Percentiles rank a stretch among this genome's conserved stretches.
These are phyloP conservation scores for Plutomurus gul DNA, from an alignment of 1,140 invertebrate genomes.

Conservation along the genomic window DNA sequence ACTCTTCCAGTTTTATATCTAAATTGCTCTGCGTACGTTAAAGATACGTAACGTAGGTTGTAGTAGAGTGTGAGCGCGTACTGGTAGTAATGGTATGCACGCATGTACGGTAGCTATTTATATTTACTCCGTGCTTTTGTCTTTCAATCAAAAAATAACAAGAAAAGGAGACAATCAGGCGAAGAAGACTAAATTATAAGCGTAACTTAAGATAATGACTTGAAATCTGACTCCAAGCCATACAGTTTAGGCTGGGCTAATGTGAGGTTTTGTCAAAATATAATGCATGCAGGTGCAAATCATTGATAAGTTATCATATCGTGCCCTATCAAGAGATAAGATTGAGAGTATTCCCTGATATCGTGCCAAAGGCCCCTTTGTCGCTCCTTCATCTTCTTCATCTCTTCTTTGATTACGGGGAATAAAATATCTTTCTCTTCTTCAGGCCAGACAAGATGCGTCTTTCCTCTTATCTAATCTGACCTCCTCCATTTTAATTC, in stretches of 20 bases:
- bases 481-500: neutral
- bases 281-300: constrained; percentile 16
- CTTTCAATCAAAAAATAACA: too few species aligned
- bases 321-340: constrained; percentile 23
- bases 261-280: neutral
- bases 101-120: too few species aligned
- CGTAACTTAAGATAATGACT: constrained; percentile 1
- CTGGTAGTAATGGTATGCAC: too few species aligned
- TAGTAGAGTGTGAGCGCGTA: too few species aligned
- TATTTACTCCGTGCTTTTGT: too few species aligned
- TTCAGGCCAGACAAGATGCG: neutral
- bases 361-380: constrained; percentile 18
- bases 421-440: constrained; percentile 6
- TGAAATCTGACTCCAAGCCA: neutral
- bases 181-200: neutral
- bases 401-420: constrained; percentile 14
- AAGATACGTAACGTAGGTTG: too few species aligned
- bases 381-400: constrained; percentile 12
- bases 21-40: neutral
- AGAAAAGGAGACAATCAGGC: constrained; percentile 13
- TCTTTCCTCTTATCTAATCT: neutral
- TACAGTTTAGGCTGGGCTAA: neutral
- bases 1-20: constrained; percentile 22
- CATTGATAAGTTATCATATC: constrained; percentile 24
- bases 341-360: constrained; percentile 2